Conservation (phyloP, 2,113 vertebrate genomes). For the Dromiciops gliroides region DNA sequence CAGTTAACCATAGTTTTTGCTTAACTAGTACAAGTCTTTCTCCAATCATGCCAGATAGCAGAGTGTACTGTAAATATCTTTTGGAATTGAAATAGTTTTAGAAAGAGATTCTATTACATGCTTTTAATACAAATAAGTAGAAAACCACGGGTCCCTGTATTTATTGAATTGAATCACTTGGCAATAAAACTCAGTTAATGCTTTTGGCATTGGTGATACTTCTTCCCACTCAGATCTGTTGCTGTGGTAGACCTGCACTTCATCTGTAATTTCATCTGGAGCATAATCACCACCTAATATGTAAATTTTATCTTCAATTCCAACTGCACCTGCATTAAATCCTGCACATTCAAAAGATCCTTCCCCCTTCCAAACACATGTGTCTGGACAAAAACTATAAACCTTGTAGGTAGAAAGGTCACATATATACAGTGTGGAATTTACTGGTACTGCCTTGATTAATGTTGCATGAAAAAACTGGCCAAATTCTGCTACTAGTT, state of each 20-base stretch:
- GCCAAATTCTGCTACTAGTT: slow-evolving; percentile 95
- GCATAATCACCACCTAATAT: slow-evolving; percentile 98
- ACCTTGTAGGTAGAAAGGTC: slow-evolving; percentile 98
- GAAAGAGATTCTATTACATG: slow-evolving; percentile 64
- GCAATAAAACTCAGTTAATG: slow-evolving; percentile 97
- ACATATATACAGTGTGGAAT: slow-evolving; percentile 93
- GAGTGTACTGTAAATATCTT: slow-evolving; percentile 18
- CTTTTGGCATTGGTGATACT: slow-evolving; percentile 94
- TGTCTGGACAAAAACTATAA: slow-evolving; percentile 97
- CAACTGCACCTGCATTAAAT: slow-evolving; percentile 96
- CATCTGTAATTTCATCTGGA: slow-evolving; percentile 97
- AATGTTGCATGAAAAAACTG: slow-evolving; percentile 97
- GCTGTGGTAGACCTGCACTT: slow-evolving; percentile 96
- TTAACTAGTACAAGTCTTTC: slow-evolving; percentile 31
- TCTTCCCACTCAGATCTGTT: slow-evolving; percentile 96
- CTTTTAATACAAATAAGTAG: slow-evolving; percentile 76
- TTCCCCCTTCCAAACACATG: slow-evolving; percentile 94
- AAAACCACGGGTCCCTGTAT: slow-evolving; percentile 93
- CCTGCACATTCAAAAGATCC: slow-evolving; percentile 98
- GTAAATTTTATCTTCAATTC: slow-evolving; percentile 94
- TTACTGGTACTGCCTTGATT: slow-evolving; percentile 94
- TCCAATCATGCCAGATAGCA: slow-evolving; percentile 43
- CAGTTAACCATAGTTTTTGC: slow-evolving; percentile 37
- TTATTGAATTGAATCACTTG: slow-evolving; percentile 95
- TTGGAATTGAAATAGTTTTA: slow-evolving; percentile 57